Evolutionary conservation across 2,797 vertebrate species (phyloP).

Genomic region (Setipinna tenuifilis): DNA sequence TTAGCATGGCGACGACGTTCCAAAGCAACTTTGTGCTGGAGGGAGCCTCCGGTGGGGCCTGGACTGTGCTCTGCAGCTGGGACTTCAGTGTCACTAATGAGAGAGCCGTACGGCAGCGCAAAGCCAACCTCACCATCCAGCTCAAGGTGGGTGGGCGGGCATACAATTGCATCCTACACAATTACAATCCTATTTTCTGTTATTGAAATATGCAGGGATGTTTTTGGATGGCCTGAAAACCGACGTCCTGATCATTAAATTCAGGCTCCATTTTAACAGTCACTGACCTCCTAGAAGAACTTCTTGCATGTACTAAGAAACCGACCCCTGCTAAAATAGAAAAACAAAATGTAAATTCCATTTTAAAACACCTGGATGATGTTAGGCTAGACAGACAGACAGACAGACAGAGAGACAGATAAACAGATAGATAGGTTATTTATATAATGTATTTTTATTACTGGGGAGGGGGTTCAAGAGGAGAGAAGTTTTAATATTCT

Average conservation of each 20-base stretch:
- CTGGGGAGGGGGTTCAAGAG: too few relatives aligned
- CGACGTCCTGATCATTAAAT: too few relatives aligned
- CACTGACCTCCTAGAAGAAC: background rate
- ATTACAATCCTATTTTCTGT: background rate
- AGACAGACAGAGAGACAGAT: too few relatives aligned
- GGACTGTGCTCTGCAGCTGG: conserved; percentile 90
- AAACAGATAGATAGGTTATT: too few relatives aligned
- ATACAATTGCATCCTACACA: too few relatives aligned
- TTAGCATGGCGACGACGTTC: conserved; percentile 89
- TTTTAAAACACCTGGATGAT: background rate
- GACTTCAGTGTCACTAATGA: conserved; percentile 89
- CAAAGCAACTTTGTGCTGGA: conserved; percentile 73
- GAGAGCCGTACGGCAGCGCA: conserved; percentile 83
- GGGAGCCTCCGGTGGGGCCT: conserved; percentile 71
- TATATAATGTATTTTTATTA: too few relatives aligned
- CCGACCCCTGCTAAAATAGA: too few relatives aligned
- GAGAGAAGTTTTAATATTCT: too few relatives aligned
- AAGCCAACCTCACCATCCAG: conserved; percentile 86
- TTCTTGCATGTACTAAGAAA: background rate
- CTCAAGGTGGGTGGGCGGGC: conserved; percentile 82
- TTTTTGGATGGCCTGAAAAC: background rate
- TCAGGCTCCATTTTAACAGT: too few relatives aligned
- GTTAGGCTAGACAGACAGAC: background rate
- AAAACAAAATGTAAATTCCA: background rate
- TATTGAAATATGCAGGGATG: background rate